Evolutionary conservation across 2,888 invertebrate genomes (phyloP), one percentile per base, ranked within the genome.

Genomic region (Cylloceria caligata): DNA sequence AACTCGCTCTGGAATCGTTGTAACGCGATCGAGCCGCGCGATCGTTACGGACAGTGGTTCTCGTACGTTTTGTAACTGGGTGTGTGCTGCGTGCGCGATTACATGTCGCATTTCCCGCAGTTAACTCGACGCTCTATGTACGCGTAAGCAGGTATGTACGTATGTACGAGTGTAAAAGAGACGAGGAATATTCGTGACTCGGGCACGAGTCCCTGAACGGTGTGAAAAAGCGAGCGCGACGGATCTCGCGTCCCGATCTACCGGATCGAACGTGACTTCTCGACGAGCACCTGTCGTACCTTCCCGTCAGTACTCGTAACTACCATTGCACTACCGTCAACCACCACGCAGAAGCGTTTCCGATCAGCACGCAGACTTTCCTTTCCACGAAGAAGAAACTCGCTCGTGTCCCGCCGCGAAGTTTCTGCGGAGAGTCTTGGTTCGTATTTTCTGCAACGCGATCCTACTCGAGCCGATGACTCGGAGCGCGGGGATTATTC

Each of bases 171-270:
- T 60, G 76, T 71, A 60, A 76, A 80, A 72, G 65, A 69, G 69
- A 68, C 68, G 76, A 72, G 62, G 68, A 83, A 82, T 84, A 82
- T 85, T 85, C 83, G 85, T 83, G 85, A 83, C 79, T 81, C 75
- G 65, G 45, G 79, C 78, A 80, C 67, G 74, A 80, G 75, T 65
- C 55, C 39, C 24, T 76, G 74, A 65, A 74, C 81, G 83, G 85
- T 84, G 85, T 85, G 84, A 85, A 85, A 85, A 85, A 85, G 78
- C 81, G 67, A 83, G 79, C 84, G 84, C 85, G 81, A 83, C 71
- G 84, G 80, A 85, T 84, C 81, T 75, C 84, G 76, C 72, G 80
- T 67, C 64, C 80, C 68, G 81, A 85, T 85, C 84, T 84, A 65
- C 80, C 69, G 68, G 78, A 84, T 83, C 80, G 81, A 83, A 85